Base-by-base conservation (phyloP, 2,797 vertebrate species). In the Mionectes olivaceus region DNA sequence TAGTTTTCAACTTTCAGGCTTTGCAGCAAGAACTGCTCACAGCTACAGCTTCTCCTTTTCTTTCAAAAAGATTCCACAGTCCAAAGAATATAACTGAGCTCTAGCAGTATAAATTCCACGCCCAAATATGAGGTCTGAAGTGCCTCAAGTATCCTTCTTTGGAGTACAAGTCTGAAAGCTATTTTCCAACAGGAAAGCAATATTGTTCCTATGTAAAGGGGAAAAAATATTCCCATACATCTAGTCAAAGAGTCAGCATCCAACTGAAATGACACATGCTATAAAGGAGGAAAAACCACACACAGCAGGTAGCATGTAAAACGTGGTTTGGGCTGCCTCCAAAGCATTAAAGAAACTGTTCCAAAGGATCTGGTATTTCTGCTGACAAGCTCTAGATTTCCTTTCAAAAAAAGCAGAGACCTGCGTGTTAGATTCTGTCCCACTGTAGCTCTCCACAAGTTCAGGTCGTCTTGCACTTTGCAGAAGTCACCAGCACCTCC, bases 271-370 rank as follows among this genome's bases (percentile, higher is more conserved):
- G 47, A 49, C 55, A 88, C 3, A 2, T 41, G 64, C 59, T 92
- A 47, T 61, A 92, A 91, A 79, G 73, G 15, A 80, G 44, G 61
- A 87, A 94, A 88, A 93, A 57, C 39, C 71, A 56, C 43, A 78
- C 30, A 63, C 11, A 77, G 60, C 30, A 89, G 77, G 43, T 80
- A 39, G 35, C 80, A 80, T 32, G 71, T 89, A 61, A 61, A 70
- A 75, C 18, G 63, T 37, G 57, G 24, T 69, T 69, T 93, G 68
- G 39, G 79, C 56, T 76, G 64, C 28, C 87, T 43, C 46, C 60
- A 61, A 80, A 82, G 56, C 56, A 80, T 74, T 85, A 75, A 94
- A 83, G 63, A 92, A 79, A 27, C 12, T 88, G 46, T 94, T 50
- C 39, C 63, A 68, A 7, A 90, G 60, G 52, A 59, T 21, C 44